Base-by-base conservation (phyloP, 2,113 vertebrate genomes). In the Anoplopoma fimbria region DNA sequence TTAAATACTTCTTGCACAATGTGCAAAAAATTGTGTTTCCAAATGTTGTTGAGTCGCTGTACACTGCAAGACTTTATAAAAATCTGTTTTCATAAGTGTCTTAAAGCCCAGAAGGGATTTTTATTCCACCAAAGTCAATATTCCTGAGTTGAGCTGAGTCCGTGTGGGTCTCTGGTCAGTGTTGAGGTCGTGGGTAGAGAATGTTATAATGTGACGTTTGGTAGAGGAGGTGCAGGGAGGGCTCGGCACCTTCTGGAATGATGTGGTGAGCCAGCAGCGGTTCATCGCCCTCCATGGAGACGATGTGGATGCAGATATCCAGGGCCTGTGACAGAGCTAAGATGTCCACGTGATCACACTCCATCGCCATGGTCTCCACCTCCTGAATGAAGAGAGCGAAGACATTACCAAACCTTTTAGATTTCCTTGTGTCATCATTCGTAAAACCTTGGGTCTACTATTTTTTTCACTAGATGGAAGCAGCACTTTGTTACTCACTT, bases 291-390 rank as follows among this genome's bases (percentile, higher is more conserved):
- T 93, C 96, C 92, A 92, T 90, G 0, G 94, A 96, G 53, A 92
- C 96, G 9, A 97, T 95, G 77, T 95, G 93, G 4, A 94, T 91
- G 87, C 92, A 90, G 4, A 95, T 75, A 42, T 87, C 95, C 86
- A 97, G 83, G 0, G 96, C 96, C 75, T 96, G 94, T 0, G 94
- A 94, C 80, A 97, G 89, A 53, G 96, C 96, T 0, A 95, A 92
- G 85, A 97, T 96, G 90, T 96, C 95, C 85, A 96, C 95, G 7
- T 95, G 95, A 63, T 96, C 94, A 42, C 96, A 95, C 75, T 96
- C 95, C 86, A 93, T 89, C 0, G 94, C 93, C 95, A 96, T 96
- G 64, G 91, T 85, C 90, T 97, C 94, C 81, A 95, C 94, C 69
- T 97, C 95, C 96, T 97, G 81, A 83, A 49, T 34, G 53, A 77